phyloP scores from a whole-genome alignment of 1,140 invertebrate species.

The Dinothrombium tinctorium region DNA sequence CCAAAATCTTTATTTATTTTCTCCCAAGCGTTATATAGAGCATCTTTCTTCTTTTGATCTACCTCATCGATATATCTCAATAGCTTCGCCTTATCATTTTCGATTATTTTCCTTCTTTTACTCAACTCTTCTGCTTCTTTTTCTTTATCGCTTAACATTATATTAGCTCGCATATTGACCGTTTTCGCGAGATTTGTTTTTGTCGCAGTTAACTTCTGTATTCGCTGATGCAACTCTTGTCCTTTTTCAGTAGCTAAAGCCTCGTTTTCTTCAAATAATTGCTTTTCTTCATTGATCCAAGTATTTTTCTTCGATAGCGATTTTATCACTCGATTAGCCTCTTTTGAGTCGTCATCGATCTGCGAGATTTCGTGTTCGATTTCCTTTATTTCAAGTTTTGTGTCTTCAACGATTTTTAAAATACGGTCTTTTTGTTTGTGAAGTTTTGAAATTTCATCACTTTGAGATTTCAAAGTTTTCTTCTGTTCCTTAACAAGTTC shows the following conservation, averaged over 20 bases:
- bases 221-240: constrained; percentile 25
- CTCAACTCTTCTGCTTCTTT: constrained; percentile 33
- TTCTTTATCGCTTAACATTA: constrained; percentile 15
- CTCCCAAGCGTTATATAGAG: constrained; percentile 51
- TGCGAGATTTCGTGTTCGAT: constrained; percentile 35
- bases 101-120: constrained; percentile 55
- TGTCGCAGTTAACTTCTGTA: constrained; percentile 27
- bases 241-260: constrained; percentile 4
- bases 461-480: constrained; percentile 41
- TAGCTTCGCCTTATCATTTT: constrained; percentile 59
- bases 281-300: constrained; percentile 54
- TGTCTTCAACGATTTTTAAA: constrained; percentile 24
- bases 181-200: constrained; percentile 46
- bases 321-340: constrained; percentile 25
- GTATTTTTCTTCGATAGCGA: constrained; percentile 31
- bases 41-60: constrained; percentile 65
- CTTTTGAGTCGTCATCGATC: constrained; percentile 23
- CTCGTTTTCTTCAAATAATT: constrained; percentile 38
- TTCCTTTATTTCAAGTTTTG: constrained; percentile 51
- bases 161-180: constrained; percentile 49
- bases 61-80: constrained; percentile 56
- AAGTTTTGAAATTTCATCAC: constrained; percentile 46
- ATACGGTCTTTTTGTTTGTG: constrained; percentile 28
- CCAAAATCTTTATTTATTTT: constrained; percentile 60
- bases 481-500: constrained; percentile 45